Conservation (phyloP, 92 coral and sea anemone genomes). For the Zoanthus sociatus region DNA sequence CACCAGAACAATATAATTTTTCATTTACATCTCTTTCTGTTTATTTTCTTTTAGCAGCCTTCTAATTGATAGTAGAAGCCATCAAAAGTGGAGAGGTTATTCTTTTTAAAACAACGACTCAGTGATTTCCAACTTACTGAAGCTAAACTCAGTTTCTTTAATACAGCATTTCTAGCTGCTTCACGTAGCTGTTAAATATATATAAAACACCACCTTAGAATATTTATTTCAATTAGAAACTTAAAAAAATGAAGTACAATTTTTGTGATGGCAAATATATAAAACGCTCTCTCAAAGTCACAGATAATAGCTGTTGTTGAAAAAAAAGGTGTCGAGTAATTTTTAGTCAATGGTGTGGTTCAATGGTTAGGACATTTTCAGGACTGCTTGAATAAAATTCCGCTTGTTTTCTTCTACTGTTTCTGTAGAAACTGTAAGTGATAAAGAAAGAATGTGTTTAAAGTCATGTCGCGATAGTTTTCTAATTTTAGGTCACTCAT, state of each 20-base stretch:
- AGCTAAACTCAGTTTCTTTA: too few relatives aligned
- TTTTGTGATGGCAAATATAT: background rate
- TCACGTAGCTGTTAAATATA: too few relatives aligned
- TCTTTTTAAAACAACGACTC: too few relatives aligned
- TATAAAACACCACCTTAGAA: too few relatives aligned
- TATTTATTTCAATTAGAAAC: too few relatives aligned
- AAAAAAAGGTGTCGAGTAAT: background rate
- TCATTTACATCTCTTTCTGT: too few relatives aligned
- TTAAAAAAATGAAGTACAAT: background rate
- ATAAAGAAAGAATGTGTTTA: conserved; percentile 32
- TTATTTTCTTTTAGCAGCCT: too few relatives aligned
- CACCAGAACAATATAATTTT: too few relatives aligned
- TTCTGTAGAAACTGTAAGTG: conserved; percentile 35
- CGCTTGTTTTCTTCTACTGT: background rate
- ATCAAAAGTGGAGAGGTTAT: too few relatives aligned
- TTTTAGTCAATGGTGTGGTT: background rate
- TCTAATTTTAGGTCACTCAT: background rate
- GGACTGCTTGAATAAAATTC: background rate
- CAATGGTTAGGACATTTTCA: background rate
- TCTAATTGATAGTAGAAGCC: too few relatives aligned
- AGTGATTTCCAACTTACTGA: too few relatives aligned
- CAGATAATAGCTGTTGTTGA: background rate
- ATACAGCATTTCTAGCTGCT: too few relatives aligned
- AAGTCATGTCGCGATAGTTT: conserved; percentile 1
- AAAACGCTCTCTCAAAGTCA: background rate